phyloP scores from a whole-genome alignment of 2,888 invertebrate genomes.

The Mesorhabditis spiculigera region DNA sequence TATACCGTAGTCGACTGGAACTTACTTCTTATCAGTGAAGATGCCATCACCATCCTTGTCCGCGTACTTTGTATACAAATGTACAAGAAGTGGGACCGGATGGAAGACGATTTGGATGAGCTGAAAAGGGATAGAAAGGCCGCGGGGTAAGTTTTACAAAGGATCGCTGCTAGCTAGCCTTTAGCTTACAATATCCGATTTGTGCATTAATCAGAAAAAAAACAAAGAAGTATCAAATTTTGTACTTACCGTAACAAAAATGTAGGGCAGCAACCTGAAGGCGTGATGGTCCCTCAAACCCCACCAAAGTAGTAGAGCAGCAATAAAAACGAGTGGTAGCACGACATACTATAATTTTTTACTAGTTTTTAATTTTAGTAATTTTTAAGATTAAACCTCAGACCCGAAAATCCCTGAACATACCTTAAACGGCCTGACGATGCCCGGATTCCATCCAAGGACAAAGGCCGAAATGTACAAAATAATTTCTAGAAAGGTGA shows the following conservation, averaged over 20 bases:
- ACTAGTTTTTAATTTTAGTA: background rate
- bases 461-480: background rate
- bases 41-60: background rate
- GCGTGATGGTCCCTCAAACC: conserved; percentile 6
- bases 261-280: conserved; percentile 1
- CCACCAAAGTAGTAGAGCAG: background rate
- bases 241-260: background rate
- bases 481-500: background rate
- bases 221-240: no score
- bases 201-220: no score
- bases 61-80: background rate
- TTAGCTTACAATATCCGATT: no score
- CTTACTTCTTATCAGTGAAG: background rate
- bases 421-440: background rate
- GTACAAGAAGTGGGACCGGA: background rate
- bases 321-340: background rate
- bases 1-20: background rate
- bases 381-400: background rate
- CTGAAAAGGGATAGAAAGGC: background rate
- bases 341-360: background rate
- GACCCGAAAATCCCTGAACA: background rate
- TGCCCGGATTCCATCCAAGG: background rate
- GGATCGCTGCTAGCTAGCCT: no score
- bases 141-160: no score
- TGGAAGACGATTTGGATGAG: conserved; percentile 4